Evolutionary conservation across 1,140 invertebrate genomes (phyloP).

Genomic region (Pissodes strobi): DNA sequence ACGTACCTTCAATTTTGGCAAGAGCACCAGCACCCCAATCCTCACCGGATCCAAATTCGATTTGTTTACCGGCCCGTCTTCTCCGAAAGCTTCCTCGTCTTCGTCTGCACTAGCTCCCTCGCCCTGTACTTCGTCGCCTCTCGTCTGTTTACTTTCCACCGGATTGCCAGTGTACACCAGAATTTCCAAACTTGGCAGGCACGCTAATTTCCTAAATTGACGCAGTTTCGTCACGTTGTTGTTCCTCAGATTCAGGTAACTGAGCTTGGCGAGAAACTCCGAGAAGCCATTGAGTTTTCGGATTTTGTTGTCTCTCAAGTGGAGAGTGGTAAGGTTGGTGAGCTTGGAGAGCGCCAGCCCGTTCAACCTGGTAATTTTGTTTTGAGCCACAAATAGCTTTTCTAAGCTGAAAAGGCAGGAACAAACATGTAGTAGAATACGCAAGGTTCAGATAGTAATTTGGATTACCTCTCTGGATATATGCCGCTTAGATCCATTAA

Average conservation of each 20-base stretch:
- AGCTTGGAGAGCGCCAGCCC: conserved; percentile 55
- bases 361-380: conserved; percentile 37
- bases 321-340: conserved; percentile 58
- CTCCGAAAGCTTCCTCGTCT: conserved; percentile 51
- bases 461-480: conserved; percentile 48
- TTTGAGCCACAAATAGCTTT: conserved; percentile 47
- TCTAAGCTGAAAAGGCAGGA: conserved; percentile 52
- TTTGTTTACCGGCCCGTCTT: conserved; percentile 30
- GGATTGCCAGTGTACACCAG: conserved; percentile 57
- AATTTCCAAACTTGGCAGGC: conserved; percentile 56
- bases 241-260: conserved; percentile 61
- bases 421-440: too few relatives aligned
- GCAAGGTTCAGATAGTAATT: neutral
- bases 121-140: conserved; percentile 44
- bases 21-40: conserved; percentile 56
- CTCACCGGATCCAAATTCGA: conserved; percentile 46
- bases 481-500: conserved; percentile 56
- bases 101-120: conserved; percentile 52
- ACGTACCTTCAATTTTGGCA: conserved; percentile 53
- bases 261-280: conserved; percentile 53
- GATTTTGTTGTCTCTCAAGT: conserved; percentile 60
- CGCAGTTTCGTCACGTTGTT: conserved; percentile 58
- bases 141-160: conserved; percentile 41
- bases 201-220: conserved; percentile 59
- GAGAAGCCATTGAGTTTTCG: conserved; percentile 58